Evolutionary conservation across 2,113 vertebrate species (phyloP), one percentile per base, ranked within the genome.

Genomic region (Dasyprocta punctata): DNA sequence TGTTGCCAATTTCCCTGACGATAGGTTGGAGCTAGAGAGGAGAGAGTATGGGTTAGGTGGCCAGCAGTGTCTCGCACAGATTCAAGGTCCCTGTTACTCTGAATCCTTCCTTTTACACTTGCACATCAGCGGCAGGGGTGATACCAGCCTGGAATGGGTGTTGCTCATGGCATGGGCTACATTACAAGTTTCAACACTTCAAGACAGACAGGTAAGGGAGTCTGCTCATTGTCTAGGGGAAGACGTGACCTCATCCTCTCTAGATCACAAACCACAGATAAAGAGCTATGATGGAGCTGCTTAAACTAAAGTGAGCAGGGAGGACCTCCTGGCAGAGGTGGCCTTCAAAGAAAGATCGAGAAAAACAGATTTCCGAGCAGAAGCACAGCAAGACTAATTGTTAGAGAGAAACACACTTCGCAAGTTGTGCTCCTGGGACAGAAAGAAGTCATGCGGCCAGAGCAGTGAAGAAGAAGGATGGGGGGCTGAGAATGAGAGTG

Each of bases 91-190:
- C 13, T 20, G 24, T 36, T 26, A 28, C 2, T 30, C 61, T 38
- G 58, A n/a, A 63, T 17, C 10, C 6, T 3, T 10, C 10, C 49
- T 36, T 61, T 44, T 26, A 11, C 3, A 0, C 7, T 41, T 28
- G 12, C 0, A 24, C 30, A 41, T 77, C 41, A n/a, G 22, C 8
- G 33, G 22, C 41, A 73, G 41, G 24, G 16, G 7, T 3, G 28
- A 83, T 14, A 2, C 16, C 26, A 47, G 14, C 47, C 33, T 14
- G 3, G 0, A 7, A 36, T 9, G 22, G 7, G 5, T 33, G 5
- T 36, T 10, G 49, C 30, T 26, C 30, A 36, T 0, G 4, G 0
- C 0, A 0, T 33, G 26, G 78, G 26, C 13, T 44, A 30, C 3
- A 0, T 22, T 7, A 61, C 0, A 11, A 33, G 65, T 47, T 13